phyloP scores from a whole-genome alignment of 1,140 invertebrate species.

The Episyrphus balteatus region DNA sequence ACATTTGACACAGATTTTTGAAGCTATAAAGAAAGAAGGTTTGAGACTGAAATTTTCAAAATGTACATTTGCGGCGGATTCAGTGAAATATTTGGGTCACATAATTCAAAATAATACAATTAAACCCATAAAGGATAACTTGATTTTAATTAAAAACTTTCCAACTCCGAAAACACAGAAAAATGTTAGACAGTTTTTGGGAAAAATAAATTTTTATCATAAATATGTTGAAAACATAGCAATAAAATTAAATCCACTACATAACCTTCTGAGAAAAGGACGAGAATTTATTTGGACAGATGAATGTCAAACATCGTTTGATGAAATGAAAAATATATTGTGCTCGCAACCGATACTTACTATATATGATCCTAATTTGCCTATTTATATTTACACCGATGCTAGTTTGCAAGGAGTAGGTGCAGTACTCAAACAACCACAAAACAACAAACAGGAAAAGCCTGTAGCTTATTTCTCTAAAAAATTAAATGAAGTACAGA shows the following conservation, averaged over 20 bases:
- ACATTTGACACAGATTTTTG: constrained; percentile 14
- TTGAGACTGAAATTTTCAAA: constrained; percentile 28
- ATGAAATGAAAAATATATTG: constrained; percentile 24
- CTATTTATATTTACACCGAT: too few relatives aligned
- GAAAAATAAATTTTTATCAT: constrained; percentile 30
- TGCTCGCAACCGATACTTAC: constrained; percentile 16
- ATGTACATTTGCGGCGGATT: constrained; percentile 23
- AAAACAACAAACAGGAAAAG: constrained; percentile 17
- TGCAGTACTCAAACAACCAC: constrained; percentile 17
- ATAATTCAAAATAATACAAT: constrained; percentile 24
- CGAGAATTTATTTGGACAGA: constrained; percentile 24
- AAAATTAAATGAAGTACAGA: constrained; percentile 22
- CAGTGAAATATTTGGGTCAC: constrained; percentile 26
- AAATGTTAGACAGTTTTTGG: constrained; percentile 18
- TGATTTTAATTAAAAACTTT: constrained; percentile 28
- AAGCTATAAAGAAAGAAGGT: constrained; percentile 18
- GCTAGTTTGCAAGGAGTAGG: not conserved
- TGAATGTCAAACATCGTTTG: constrained; percentile 23
- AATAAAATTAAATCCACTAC: constrained; percentile 21
- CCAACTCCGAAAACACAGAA: constrained; percentile 7
- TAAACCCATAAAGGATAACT: constrained; percentile 21
- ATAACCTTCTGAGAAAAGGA: constrained; percentile 28
- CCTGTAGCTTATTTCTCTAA: constrained; percentile 27
- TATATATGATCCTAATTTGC: not conserved
- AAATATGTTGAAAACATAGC: constrained; percentile 25